Percentiles rank a stretch among this genome's conserved stretches.
Evolutionary conservation across 1,140 invertebrate genomes (phyloP).

Genomic region (Hyphantria cunea): DNA sequence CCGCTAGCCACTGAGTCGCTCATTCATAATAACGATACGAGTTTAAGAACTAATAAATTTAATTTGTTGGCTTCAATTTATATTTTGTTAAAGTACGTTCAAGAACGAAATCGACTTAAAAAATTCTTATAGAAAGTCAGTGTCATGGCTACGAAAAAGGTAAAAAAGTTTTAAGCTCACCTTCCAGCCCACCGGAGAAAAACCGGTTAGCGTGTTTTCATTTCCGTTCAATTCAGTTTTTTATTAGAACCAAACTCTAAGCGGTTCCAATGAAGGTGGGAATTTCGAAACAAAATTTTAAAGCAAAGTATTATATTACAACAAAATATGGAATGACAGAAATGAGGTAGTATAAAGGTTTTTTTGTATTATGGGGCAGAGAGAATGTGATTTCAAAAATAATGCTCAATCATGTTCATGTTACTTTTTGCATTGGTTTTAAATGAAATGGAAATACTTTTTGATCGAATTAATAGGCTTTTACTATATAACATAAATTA

Average conservation of each 20-base stretch:
- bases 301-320: constrained; percentile 45
- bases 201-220: constrained; percentile 77
- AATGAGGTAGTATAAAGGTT: neutral
- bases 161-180: constrained; percentile 44
- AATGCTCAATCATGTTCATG: too few relatives aligned
- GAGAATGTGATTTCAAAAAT: too few relatives aligned
- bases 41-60: constrained; percentile 7
- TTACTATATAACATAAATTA: too few relatives aligned
- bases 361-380: neutral
- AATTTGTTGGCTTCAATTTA: constrained; percentile 6
- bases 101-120: constrained; percentile 24
- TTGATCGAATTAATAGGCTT: too few relatives aligned
- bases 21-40: constrained; percentile 23
- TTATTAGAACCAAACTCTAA: constrained; percentile 70
- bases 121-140: constrained; percentile 31
- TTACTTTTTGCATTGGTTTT: too few relatives aligned
- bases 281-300: constrained; percentile 51
- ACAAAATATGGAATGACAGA: constrained; percentile 29
- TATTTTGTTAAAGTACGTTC: constrained; percentile 10
- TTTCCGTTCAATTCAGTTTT: constrained; percentile 77
- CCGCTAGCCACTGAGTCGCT: constrained; percentile 15
- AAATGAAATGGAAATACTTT: too few relatives aligned
- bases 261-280: constrained; percentile 62
- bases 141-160: constrained; percentile 49
- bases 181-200: constrained; percentile 54